Evolutionary conservation across 1,140 invertebrate species (phyloP).

Genomic region (Bombus cullumanus): DNA sequence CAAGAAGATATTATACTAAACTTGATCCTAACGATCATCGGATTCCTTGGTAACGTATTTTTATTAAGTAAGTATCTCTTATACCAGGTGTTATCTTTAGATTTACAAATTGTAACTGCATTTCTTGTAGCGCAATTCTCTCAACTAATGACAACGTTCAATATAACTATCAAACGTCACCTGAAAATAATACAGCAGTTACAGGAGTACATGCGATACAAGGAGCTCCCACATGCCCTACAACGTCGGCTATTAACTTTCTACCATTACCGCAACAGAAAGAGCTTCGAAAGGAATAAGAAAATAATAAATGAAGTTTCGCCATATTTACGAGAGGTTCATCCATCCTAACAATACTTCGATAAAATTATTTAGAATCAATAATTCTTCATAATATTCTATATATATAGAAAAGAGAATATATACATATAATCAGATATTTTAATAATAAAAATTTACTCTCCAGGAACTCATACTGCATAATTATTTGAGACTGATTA

Average conservation of each 20-base stretch:
- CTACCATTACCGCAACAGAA: constrained; percentile 79
- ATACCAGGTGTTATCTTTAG: constrained; percentile 22
- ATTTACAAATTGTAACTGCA: constrained; percentile 10
- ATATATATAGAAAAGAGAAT: background rate
- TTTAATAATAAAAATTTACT: constrained; percentile 2
- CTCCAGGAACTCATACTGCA: constrained; percentile 81
- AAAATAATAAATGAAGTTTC: constrained; percentile 80
- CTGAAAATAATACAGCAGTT: constrained; percentile 71
- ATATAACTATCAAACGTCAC: constrained; percentile 65
- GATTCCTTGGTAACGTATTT: constrained; percentile 75
- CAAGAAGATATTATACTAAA: constrained; percentile 76
- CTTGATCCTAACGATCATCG: constrained; percentile 69
- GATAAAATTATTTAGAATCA: background rate
- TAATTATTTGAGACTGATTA: constrained; percentile 78
- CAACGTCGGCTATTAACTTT: constrained; percentile 70
- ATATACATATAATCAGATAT: background rate
- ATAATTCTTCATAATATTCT: background rate
- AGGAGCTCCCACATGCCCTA: constrained; percentile 70
- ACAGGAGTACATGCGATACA: constrained; percentile 74
- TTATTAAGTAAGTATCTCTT: constrained; percentile 63
- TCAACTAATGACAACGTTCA: constrained; percentile 65
- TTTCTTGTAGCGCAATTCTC: constrained; percentile 66
- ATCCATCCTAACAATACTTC: background rate
- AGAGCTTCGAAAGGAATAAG: constrained; percentile 78
- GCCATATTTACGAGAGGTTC: constrained; percentile 75